Evolutionary conservation across 2,888 invertebrate genomes (phyloP).

Genomic region (Charanyca ferruginea): DNA sequence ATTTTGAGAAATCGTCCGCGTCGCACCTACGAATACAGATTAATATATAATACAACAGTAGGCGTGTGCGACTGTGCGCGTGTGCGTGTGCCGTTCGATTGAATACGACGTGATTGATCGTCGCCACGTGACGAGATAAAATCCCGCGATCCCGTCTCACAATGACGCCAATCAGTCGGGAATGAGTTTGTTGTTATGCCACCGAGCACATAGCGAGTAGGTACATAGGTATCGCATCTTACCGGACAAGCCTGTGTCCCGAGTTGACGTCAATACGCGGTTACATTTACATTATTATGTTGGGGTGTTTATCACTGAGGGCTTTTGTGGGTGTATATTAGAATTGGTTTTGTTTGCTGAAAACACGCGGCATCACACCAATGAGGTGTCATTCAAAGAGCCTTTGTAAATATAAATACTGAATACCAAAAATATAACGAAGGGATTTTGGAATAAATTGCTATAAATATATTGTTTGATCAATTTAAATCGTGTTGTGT

Average conservation of each 20-base stretch:
- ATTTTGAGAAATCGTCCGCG: slow-evolving; percentile 55
- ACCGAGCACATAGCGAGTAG: slow-evolving; percentile 40
- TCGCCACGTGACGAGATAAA: slow-evolving; percentile 71
- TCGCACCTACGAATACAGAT: slow-evolving; percentile 25
- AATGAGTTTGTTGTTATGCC: slow-evolving; percentile 75
- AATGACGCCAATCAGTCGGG: slow-evolving; percentile 82
- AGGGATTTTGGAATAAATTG: slow-evolving; percentile 36
- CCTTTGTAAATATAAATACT: background rate
- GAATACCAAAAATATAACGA: slow-evolving; percentile 17
- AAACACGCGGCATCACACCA: background rate
- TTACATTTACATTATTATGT: slow-evolving; percentile 10
- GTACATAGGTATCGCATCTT: slow-evolving; percentile 3
- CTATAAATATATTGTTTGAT: slow-evolving; percentile 48
- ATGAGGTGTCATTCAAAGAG: background rate
- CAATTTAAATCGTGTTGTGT: slow-evolving; percentile 53
- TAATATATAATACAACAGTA: slow-evolving; percentile 60
- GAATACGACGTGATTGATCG: slow-evolving; percentile 81
- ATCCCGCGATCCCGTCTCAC: slow-evolving; percentile 72
- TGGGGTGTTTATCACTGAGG: slow-evolving; percentile 43
- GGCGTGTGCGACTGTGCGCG: slow-evolving; percentile 35
- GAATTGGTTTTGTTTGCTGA: slow-evolving; percentile 22
- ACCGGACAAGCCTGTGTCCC: slow-evolving; percentile 48
- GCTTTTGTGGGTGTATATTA: slow-evolving; percentile 28
- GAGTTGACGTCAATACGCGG: slow-evolving; percentile 5
- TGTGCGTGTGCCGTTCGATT: slow-evolving; percentile 65